A percentile compares a stretch with the other conserved stretches of the same genome.
These are phyloP conservation scores for Bugula neritina DNA, from an alignment of 2,888 invertebrate species.

Conservation along the genomic window DNA sequence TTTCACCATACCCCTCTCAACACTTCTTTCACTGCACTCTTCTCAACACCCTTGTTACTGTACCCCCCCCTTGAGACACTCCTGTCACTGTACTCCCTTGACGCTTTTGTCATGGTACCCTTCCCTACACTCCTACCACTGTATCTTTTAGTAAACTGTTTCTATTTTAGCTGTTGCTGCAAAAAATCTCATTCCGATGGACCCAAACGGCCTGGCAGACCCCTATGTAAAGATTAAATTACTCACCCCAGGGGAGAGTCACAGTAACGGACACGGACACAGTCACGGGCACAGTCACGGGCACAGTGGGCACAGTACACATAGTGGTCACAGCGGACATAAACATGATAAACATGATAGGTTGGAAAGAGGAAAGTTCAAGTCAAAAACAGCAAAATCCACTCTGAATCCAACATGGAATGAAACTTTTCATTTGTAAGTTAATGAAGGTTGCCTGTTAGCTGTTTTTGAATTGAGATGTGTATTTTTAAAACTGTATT, in stretches of 20 bases:
- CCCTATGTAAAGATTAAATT: conserved; percentile 98
- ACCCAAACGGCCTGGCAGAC: conserved; percentile 97
- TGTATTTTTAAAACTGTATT: too few species aligned
- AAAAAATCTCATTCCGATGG: conserved; percentile 97
- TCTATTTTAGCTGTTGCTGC: too few species aligned
- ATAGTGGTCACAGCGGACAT: too few species aligned
- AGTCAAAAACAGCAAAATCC: conserved; percentile 89
- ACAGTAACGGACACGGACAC: conserved; percentile 7
- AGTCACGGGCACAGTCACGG: not conserved
- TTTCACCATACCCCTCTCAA: too few species aligned
- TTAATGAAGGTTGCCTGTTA: too few species aligned
- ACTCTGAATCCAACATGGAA: conserved; percentile 96
- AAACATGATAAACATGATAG: conserved; percentile 56
- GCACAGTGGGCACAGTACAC: too few species aligned
- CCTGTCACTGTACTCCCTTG: not conserved
- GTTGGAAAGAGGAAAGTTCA: conserved; percentile 45
- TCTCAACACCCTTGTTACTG: not conserved
- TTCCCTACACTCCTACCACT: not conserved
- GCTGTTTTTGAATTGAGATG: too few species aligned
- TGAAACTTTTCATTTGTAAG: conserved; percentile 60
- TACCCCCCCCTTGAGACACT: not conserved
- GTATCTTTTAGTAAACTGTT: too few species aligned
- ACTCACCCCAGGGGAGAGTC: conserved; percentile 56
- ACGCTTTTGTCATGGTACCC: not conserved
- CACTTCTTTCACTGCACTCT: too few species aligned